Evolutionary conservation across 2,113 vertebrate species (phyloP), one percentile per base, ranked within the genome.

Genomic region (Spilogale gracilis): DNA sequence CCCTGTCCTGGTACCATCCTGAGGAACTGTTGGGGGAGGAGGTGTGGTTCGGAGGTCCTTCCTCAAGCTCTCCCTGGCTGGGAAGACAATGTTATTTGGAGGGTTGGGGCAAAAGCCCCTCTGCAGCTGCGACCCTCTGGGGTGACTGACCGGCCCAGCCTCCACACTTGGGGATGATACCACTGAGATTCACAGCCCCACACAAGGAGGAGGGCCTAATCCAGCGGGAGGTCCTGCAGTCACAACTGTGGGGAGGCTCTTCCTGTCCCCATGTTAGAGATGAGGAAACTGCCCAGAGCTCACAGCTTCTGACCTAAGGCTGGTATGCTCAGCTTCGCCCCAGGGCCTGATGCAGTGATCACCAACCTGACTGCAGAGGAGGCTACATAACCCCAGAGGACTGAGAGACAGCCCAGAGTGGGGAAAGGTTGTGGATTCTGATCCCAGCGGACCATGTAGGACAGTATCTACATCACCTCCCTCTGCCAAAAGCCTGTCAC

Each of bases 221-320:
- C 61, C 21, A 38, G 13, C 0, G 0, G 0, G 9, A 58, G 58
- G 3, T 27, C 54, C 78, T 23, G 9, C 9, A 58, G 23, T 63
- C 71, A 78, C 1, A 65, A 3, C 38, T 16, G 0, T 9, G 5
- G 14, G 14, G 4, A 58, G n/a, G 58, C 50, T 67, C 5, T 76
- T 12, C 52, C 20, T 30, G 25, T 52, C 32, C 71, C 76, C 50
- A 20, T 45, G 52, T 43, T 25, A 67, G 21, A 96, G 30, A 52
- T n/a, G 76, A 69, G 50, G 30, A 96, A 73, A 92, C 73, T 20
- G 12, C 43, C 27, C 30, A 38, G 32, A 69, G 32, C 17, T 58
- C 0, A 9, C 1, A 25, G 48, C 30, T 88, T 48, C 71, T 32
- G 87, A 65, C 52, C 69, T 43, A 13, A 76, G 74, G 20, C 14